Evolutionary conservation across 2,888 invertebrate genomes (phyloP), one percentile per base, ranked within the genome.

Genomic region (Anodontia alba): DNA sequence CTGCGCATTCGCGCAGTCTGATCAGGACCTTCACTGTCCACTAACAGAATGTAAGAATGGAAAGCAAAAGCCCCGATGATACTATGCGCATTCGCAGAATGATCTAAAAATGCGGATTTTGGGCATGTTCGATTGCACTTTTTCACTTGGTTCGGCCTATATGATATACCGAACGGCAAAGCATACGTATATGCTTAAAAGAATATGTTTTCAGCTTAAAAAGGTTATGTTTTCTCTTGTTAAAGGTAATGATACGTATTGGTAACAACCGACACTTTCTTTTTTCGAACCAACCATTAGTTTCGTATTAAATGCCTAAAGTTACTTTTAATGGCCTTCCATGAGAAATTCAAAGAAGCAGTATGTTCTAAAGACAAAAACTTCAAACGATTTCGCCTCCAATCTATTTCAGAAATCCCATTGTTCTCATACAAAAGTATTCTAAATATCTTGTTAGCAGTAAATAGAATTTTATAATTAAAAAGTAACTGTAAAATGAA

Each of bases 401-500:
- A 46, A 26, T 54, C 54, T 8, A 54, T 8, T 54, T 54, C n/a
- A 20, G 54, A 54, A 54, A 8, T 54, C 5, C 26, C 23, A 54
- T 54, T 54, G 54, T 54, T 54, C 54, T 8, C 54, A n/a, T 5
- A n/a, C 3, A 23, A 62, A 62, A 62, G 10, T 62, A 62, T 62
- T 62, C 33, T 10, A 62, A 62, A 62, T 23, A n/a, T 62, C 33
- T 62, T 62, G 62, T 62, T 62, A 62, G 33, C 29, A 8, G 33
- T n/a, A 33, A 33, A 31, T 31, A 12, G 31, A 33, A 33, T 62
- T 62, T 62, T 62, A 62, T 62, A 62, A 62, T 62, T 62, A 62
- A 62, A 62, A 62, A 62, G 62, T 62, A 62, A 62, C 62, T 62
- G 62, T 62, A 62, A 62, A 62, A 17, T 62, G 33, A 33, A 62